Conservation (phyloP, 2,797 vertebrate genomes). For the Lithobates sylvaticus region DNA sequence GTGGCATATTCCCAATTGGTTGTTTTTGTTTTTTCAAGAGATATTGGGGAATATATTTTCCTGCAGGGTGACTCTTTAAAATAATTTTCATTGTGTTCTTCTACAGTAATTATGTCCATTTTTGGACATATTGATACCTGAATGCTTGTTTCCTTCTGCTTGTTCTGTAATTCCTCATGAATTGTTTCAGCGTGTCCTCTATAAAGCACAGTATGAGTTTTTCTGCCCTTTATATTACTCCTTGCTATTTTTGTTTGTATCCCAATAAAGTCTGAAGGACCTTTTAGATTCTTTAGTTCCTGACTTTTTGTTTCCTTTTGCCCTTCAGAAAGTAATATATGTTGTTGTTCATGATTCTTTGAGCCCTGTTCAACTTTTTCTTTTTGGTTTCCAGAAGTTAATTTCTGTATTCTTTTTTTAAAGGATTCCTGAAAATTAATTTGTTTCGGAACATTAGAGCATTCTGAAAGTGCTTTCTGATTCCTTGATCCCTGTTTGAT, state of each 20-base stretch:
- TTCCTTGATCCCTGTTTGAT: not conserved
- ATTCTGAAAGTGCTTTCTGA: not conserved
- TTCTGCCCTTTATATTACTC: no score
- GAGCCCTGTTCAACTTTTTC: not conserved
- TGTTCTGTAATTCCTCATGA: not conserved
- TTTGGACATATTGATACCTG: not conserved
- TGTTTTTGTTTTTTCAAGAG: not conserved
- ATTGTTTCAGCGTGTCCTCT: not conserved
- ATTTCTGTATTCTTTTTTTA: not conserved
- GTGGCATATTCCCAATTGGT: not conserved
- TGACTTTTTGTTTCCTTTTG: not conserved
- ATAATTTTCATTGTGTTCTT: not conserved
- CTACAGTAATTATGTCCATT: not conserved
- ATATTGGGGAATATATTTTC: not conserved
- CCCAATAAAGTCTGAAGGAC: not conserved
- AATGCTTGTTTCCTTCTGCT: not conserved
- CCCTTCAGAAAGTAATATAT: not conserved
- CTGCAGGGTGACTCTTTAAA: not conserved
- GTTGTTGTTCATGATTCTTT: not conserved
- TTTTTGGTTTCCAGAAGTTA: not conserved
- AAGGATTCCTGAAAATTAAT: not conserved
- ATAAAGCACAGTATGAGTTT: not conserved
- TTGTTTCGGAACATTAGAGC: not conserved
- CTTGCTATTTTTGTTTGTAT: not conserved
- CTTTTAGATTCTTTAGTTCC: not conserved